Conservation (phyloP, 2,797 vertebrate genomes). For the Typhlichthys subterraneus region DNA sequence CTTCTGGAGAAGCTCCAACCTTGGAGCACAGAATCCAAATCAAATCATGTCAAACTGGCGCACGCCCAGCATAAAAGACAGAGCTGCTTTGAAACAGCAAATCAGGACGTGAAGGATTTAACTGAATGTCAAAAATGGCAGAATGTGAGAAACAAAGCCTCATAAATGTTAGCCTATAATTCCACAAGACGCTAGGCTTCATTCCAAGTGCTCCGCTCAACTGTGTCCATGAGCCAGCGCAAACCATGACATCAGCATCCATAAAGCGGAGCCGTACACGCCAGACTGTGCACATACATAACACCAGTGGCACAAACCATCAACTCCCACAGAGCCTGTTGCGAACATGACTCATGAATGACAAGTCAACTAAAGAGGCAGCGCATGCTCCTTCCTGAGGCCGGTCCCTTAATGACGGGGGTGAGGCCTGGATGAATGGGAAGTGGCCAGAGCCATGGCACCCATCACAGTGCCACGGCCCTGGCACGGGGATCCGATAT, state of each 20-base stretch:
- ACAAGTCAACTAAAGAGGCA: constrained; percentile 15
- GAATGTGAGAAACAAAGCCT: constrained; percentile 3
- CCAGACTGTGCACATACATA: constrained; percentile 17
- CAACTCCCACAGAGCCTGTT: constrained; percentile 12
- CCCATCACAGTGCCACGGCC: constrained; percentile 29
- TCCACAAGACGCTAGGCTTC: not conserved
- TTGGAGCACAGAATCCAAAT: constrained; percentile 19
- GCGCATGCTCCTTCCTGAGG: constrained; percentile 18
- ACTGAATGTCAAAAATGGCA: not conserved
- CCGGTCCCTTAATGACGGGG: constrained; percentile 24
- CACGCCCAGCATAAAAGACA: constrained; percentile 20
- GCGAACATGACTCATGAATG: constrained; percentile 37
- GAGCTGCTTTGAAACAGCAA: constrained; percentile 25
- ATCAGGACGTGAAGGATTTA: not conserved
- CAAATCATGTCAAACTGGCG: constrained; percentile 13
- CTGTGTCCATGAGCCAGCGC: constrained; percentile 8
- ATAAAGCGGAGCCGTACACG: constrained; percentile 26
- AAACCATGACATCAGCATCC: constrained; percentile 32
- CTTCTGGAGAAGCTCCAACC: constrained; percentile 21
- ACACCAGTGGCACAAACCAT: constrained; percentile 18
- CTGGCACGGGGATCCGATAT: constrained; percentile 37
- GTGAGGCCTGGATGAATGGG: constrained; percentile 23
- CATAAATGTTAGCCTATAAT: constrained; percentile 13
- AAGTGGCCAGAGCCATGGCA: not conserved
- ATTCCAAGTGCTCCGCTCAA: not conserved